Evolutionary conservation across 2,888 invertebrate species (phyloP), one percentile per base, ranked within the genome.

Genomic region (Parascotia fuliginaria): DNA sequence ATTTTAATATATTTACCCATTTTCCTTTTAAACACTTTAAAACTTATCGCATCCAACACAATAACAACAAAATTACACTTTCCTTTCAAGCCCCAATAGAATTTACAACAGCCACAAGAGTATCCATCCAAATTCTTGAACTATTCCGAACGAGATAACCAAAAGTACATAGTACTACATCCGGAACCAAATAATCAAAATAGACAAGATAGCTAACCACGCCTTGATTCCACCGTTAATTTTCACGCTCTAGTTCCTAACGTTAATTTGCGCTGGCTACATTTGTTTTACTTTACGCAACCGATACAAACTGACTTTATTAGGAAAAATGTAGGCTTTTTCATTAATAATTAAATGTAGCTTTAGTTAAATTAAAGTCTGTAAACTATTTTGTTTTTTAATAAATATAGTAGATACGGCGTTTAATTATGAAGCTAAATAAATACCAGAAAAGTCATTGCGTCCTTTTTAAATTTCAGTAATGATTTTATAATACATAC

Each of bases 171-270:
- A 11, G 15, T 32, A 27, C 27, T 12, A 9, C 12, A 28, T 24
- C 24, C 11, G 6, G 27, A 34, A 33, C 31, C 7, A 43, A 45
- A 42, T 61, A 50, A 55, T 51, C 32, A 55, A 54, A 48, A 54
- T 34, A 32, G 39, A 48, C 50, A 45, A 37, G 16, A 31, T n/a
- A 29, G 27, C 31, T 40, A 22, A 22, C 22, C 34, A 12, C 40
- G 42, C 9, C 24, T 43, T 55, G 45, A 49, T 48, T 46, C 34
- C 14, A 24, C 45, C 22, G 60, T 65, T 51, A 69, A 69, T 65
- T 48, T 65, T 42, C 53, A 66, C 59, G 55, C 49, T 62, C 39
- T 14, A 45, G 3, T 37, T 55, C 13, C 5, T 3, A 19, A 14
- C 12, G 61, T 51, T 56, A 65, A 65, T 65, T 48, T 28, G 38